Percentiles rank a stretch among this genome's conserved stretches.
phyloP scores from a whole-genome alignment of 2,797 vertebrate genomes.

The Mus caroli region DNA sequence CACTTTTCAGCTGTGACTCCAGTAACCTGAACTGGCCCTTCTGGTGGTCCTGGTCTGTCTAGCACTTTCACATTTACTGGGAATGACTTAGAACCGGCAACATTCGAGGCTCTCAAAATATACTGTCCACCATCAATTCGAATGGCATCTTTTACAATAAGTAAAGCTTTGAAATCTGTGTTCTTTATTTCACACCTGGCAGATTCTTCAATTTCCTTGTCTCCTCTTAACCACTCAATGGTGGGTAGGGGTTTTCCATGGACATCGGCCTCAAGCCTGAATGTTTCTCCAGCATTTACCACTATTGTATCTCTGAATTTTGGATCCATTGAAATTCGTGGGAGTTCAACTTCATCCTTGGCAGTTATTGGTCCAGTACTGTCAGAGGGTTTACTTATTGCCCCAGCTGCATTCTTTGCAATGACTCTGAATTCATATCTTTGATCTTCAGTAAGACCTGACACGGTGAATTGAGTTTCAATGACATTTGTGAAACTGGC shows the following conservation, averaged over 20 bases:
- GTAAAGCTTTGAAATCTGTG: constrained; percentile 94
- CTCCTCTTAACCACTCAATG: constrained; percentile 97
- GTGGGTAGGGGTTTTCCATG: constrained; percentile 95
- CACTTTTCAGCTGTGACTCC: constrained; percentile 97
- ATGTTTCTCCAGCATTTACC: constrained; percentile 96
- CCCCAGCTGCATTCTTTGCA: constrained; percentile 97
- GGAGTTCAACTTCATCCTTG: constrained; percentile 96
- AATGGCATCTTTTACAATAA: constrained; percentile 95
- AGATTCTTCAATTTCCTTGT: constrained; percentile 95
- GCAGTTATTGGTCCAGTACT: constrained; percentile 98
- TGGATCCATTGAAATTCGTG: constrained; percentile 98
- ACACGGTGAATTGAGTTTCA: constrained; percentile 97
- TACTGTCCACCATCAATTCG: constrained; percentile 96
- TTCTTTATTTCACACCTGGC: constrained; percentile 96
- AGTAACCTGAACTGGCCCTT: constrained; percentile 94
- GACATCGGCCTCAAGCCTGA: constrained; percentile 97
- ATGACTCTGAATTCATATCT: constrained; percentile 99
- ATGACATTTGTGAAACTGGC: constrained; percentile 98
- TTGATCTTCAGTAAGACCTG: constrained; percentile 96
- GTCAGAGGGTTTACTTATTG: constrained; percentile 97
- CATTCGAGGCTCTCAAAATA: constrained; percentile 94
- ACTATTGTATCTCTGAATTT: constrained; percentile 95
- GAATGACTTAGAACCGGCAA: constrained; percentile 95
- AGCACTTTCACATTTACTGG: constrained; percentile 96
- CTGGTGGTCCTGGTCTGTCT: constrained; percentile 95